Conservation (phyloP, 2,888 invertebrate genomes). For the Sicus ferrugineus region DNA sequence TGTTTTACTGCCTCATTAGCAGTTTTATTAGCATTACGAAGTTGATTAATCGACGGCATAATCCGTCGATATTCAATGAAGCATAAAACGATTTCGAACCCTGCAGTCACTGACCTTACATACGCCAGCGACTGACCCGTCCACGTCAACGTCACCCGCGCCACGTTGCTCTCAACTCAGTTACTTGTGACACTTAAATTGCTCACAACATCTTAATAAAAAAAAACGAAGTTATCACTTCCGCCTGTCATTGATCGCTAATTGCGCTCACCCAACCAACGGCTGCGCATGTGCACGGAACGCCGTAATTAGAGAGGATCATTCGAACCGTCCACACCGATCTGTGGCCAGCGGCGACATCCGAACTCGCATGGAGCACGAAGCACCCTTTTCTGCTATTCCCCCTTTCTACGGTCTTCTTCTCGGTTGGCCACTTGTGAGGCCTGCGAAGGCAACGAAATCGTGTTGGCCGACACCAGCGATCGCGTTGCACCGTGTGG, state of each 20-base stretch:
- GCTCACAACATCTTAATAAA: conserved; percentile 17
- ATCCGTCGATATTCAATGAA: no score
- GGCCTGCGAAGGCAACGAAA: conserved; percentile 25
- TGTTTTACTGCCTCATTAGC: not conserved
- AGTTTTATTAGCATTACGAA: no score
- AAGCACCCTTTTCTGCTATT: not conserved
- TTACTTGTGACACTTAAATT: conserved; percentile 30
- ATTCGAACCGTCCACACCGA: conserved; percentile 24
- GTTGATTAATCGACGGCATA: no score
- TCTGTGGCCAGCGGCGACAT: not conserved
- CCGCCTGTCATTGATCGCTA: conserved; percentile 19
- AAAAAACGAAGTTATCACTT: conserved; percentile 18
- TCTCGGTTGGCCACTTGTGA: conserved; percentile 32
- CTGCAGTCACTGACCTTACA: no score
- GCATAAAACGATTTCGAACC: no score
- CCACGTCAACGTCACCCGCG: no score
- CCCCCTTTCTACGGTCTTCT: conserved; percentile 10
- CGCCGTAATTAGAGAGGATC: conserved; percentile 9
- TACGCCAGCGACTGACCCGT: no score
- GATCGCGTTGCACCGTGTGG: not conserved
- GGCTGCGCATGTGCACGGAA: conserved; percentile 8
- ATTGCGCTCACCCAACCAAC: not conserved
- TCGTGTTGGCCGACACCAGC: conserved; percentile 22
- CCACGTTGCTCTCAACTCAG: no score
- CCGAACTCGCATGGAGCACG: no score